Evolutionary conservation across 2,797 vertebrate genomes (phyloP).

Genomic region (Percopsis omiscomaycus): DNA sequence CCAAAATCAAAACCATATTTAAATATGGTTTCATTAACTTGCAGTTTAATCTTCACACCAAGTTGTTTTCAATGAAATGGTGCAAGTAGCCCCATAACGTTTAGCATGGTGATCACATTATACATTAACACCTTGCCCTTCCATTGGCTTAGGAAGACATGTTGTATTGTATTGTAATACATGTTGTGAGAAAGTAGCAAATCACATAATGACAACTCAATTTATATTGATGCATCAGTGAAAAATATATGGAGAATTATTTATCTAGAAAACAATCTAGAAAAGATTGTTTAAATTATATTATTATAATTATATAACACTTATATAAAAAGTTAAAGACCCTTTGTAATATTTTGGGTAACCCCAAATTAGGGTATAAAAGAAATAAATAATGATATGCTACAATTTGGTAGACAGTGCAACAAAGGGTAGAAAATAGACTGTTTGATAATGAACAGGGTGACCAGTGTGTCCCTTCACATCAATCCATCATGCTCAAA

Average conservation of each 20-base stretch:
- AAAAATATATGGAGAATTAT: conserved; percentile 52
- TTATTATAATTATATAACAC: conserved; percentile 22
- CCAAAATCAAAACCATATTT: conserved; percentile 6
- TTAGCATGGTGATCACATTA: conserved; percentile 8
- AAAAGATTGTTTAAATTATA: conserved; percentile 49
- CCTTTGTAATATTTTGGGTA: conserved; percentile 35
- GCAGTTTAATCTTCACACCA: not conserved
- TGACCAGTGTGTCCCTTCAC: conserved; percentile 51
- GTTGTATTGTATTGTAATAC: conserved; percentile 43
- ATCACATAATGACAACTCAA: conserved; percentile 39
- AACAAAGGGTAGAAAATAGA: conserved; percentile 42
- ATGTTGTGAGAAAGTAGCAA: conserved; percentile 35
- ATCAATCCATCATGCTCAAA: conserved; percentile 74
- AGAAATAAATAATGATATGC: conserved; percentile 56
- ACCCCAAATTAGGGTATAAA: conserved; percentile 42
- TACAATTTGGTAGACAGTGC: conserved; percentile 78
- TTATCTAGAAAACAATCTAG: conserved; percentile 60
- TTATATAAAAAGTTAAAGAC: conserved; percentile 33
- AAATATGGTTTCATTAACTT: not conserved
- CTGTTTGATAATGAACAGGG: conserved; percentile 21
- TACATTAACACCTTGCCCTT: conserved; percentile 14
- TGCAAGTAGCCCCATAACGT: conserved; percentile 3
- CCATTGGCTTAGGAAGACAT: conserved; percentile 15
- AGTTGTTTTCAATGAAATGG: conserved; percentile 8
- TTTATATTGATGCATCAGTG: conserved; percentile 41